Base-by-base conservation (phyloP, 2,113 vertebrate genomes). In the Blennius ocellaris region DNA sequence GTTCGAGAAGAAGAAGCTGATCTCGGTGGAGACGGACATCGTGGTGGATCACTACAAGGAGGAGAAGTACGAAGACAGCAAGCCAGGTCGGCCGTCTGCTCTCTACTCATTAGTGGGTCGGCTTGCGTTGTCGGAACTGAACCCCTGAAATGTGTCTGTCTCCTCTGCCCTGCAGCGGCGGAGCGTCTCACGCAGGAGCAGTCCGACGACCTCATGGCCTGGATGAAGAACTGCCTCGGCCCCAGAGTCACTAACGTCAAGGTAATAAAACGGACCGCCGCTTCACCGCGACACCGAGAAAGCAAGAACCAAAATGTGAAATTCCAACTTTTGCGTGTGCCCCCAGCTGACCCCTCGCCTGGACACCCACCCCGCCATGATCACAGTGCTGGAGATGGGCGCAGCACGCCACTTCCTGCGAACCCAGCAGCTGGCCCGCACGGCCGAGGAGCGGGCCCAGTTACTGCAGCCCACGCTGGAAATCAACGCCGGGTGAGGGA, bases 11-110 rank as follows among this genome's bases (percentile, higher is more conserved):
- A 99, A 99, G 92, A 96, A 97, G 89, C 92, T 99, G 60, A 96
- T 99, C 86, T 99, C 98, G 0, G 97, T 96, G 57, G 98, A 99
- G 87, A 99, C 97, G 0, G 98, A 99, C 91, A 99, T 99, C 0
- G 97, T 98, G 6, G 95, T 99, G 0, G 97, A 99, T 81, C 97
- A 99, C 92, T 98, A 97, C 80, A 98, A 99, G 86, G 98, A 99
- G 85, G 97, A 99, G 88, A 97, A 95, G 80, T 96, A 95, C 69
- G 95, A 97, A 73, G 95, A 96, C 40, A 81, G 30, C 36, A 90
- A 78, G 39, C 87, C 95, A 84, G 97, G 98, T 99, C 62, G 2
- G 73, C 16, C 14, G 3, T 14, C 11, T 21, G 0, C 45, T 1
- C 16, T 51, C 36, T 0, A 5, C 6, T 52, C 1, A 14, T 5